These are phyloP conservation scores for rabbit (Oryctolagus cuniculus) DNA, from an alignment of 2,113 vertebrate genomes.

Conservation along the genomic window DNA sequence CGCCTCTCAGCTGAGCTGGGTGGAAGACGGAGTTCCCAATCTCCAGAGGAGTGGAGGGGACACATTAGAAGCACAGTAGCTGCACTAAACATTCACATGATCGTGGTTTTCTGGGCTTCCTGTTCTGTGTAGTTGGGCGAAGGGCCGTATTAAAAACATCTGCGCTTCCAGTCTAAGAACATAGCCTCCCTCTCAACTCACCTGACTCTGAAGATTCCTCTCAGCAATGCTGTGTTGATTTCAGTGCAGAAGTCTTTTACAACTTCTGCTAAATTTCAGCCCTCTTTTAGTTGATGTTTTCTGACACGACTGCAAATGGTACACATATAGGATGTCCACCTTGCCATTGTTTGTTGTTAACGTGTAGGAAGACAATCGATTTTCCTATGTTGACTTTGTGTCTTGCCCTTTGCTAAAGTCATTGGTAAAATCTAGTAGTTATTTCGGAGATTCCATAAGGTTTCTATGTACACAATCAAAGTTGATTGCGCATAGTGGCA, in stretches of 20 bases:
- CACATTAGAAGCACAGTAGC: neutral
- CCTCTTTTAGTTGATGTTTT: neutral
- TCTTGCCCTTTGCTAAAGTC: conserved; percentile 9
- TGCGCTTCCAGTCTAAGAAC: neutral
- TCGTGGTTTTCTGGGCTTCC: neutral
- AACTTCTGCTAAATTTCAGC: conserved; percentile 9
- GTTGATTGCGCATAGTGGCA: neutral
- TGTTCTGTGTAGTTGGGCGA: neutral
- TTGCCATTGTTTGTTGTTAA: neutral
- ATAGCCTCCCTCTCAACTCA: neutral
- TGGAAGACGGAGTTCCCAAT: neutral
- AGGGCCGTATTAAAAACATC: neutral
- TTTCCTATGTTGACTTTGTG: neutral
- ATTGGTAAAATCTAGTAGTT: neutral
- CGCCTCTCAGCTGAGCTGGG: neutral
- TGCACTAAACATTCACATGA: neutral
- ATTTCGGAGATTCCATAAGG: neutral
- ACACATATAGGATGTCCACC: neutral
- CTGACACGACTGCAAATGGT: neutral
- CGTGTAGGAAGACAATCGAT: neutral
- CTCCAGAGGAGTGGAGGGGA: neutral
- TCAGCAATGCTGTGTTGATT: neutral
- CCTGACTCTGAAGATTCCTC: neutral
- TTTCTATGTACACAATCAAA: neutral
- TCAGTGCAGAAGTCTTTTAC: neutral